phyloP scores from a whole-genome alignment of 2,888 invertebrate genomes.

The Cybosia mesomella region DNA sequence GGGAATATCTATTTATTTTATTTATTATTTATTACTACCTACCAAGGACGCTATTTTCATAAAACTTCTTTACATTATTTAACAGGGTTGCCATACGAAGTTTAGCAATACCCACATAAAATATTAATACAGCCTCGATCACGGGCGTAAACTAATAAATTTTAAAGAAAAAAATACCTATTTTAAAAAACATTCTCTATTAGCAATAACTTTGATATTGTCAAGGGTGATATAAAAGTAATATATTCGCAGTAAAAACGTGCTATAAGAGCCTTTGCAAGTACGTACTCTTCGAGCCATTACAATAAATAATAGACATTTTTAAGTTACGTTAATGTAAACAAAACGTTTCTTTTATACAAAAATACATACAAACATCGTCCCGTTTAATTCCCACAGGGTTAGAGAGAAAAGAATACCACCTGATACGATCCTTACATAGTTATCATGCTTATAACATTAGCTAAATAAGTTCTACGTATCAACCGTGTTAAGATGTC shows the following conservation, averaged over 20 bases:
- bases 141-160: background rate
- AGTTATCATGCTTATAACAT: too few species aligned
- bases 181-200: conserved; percentile 4
- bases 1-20: too few species aligned
- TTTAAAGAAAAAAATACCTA: background rate
- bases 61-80: background rate
- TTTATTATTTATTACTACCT: too few species aligned
- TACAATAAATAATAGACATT: background rate
- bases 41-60: background rate
- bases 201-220: background rate
- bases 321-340: conserved; percentile 4
- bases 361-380: too few species aligned
- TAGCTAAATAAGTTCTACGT: too few species aligned
- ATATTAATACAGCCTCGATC: background rate
- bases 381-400: too few species aligned
- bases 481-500: too few species aligned
- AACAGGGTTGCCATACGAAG: background rate
- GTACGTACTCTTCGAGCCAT: background rate
- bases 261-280: background rate
- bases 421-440: too few species aligned
- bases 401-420: too few species aligned
- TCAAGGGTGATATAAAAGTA: conserved; percentile 1
- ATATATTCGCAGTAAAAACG: background rate
- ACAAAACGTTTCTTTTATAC: too few species aligned
- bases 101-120: background rate